These are phyloP conservation scores for Stomatorhinus walkeri DNA, from an alignment of 2,797 vertebrate species.

Conservation along the genomic window DNA sequence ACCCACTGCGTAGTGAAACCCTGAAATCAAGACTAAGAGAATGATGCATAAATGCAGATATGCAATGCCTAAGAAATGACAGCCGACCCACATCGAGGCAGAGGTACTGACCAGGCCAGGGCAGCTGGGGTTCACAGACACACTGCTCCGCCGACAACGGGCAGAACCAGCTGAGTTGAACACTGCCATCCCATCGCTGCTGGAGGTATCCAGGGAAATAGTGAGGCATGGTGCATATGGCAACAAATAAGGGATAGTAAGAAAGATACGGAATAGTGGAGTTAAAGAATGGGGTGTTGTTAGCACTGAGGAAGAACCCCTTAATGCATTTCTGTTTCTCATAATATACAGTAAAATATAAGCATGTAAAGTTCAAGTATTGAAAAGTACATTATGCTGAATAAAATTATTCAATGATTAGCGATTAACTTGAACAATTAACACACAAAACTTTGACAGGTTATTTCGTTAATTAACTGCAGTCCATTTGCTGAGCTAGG, in stretches of 20 bases:
- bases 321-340: neutral
- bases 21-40: neutral
- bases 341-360: neutral
- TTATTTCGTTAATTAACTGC: neutral
- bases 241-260: neutral
- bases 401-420: neutral
- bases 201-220: neutral
- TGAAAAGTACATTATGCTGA: neutral
- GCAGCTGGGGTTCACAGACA: slow-evolving; percentile 68
- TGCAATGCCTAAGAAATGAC: neutral
- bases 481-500: neutral
- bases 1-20: neutral
- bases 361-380: neutral
- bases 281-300: neutral
- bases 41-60: neutral
- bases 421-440: neutral
- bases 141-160: slow-evolving; percentile 66
- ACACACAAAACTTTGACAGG: neutral
- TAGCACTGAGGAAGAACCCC: neutral
- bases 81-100: neutral
- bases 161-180: slow-evolving; percentile 54
- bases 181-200: slow-evolving; percentile 61
- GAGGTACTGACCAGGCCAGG: slow-evolving; percentile 54
- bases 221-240: neutral
- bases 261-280: neutral